phyloP scores from a whole-genome alignment of 2,797 vertebrate species.

The Thripadectes ignobilis region DNA sequence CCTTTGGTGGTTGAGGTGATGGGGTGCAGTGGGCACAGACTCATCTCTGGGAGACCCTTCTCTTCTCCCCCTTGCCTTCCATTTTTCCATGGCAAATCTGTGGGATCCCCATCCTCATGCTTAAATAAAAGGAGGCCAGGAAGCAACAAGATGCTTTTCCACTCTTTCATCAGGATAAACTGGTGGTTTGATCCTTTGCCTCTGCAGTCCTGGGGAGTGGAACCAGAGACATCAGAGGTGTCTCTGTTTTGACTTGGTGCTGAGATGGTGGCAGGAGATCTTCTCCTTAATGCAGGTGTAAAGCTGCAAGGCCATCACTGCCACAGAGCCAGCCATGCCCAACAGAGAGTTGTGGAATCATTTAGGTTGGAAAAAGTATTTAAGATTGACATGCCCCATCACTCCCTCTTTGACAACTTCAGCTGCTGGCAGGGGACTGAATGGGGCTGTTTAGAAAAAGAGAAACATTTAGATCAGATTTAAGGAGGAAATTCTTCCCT shows the following conservation, averaged over 20 bases:
- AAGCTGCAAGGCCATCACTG: background rate
- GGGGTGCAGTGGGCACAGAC: background rate
- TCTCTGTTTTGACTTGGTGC: background rate
- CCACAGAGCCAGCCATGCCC: accelerated
- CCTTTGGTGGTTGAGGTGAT: background rate
- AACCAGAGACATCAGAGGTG: background rate
- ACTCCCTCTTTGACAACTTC: background rate
- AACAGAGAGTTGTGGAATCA: background rate
- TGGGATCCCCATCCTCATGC: accelerated
- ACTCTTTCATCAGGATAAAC: background rate
- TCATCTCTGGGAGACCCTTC: background rate
- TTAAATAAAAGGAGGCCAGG: background rate
- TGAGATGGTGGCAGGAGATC: background rate
- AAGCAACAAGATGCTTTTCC: background rate
- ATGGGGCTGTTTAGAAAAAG: background rate
- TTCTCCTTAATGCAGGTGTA: accelerated
- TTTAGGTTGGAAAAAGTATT: background rate
- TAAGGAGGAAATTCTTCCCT: background rate
- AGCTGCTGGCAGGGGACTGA: background rate
- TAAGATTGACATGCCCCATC: background rate
- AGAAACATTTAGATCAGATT: background rate
- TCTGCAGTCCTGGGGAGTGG: background rate
- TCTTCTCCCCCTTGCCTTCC: background rate
- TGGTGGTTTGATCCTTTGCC: background rate
- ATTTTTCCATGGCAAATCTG: background rate